Evolutionary conservation across 2,888 invertebrate genomes (phyloP).

Genomic region (Acronicta psi): DNA sequence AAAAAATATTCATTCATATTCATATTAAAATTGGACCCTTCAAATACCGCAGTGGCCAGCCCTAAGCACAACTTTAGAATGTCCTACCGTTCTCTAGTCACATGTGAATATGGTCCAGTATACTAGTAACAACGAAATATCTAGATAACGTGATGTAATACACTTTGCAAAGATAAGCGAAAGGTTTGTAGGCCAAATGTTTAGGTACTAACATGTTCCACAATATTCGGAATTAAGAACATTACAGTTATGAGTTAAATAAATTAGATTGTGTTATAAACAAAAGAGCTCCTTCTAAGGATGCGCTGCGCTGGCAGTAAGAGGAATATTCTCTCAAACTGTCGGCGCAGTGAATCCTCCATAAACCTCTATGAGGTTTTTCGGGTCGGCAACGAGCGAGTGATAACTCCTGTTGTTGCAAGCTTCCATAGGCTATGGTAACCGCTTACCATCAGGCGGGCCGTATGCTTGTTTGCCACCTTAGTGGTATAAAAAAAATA

Average conservation of each 20-base stretch:
- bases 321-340: too few relatives aligned
- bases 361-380: too few relatives aligned
- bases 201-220: conserved; percentile 23
- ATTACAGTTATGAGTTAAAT: not conserved
- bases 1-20: too few relatives aligned
- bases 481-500: too few relatives aligned
- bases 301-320: too few relatives aligned
- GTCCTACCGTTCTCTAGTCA: conserved; percentile 53
- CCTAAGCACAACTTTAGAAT: conserved; percentile 54
- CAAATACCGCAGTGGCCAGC: conserved; percentile 10
- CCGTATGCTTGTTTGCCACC: too few relatives aligned
- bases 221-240: conserved; percentile 5
- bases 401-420: too few relatives aligned
- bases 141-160: conserved; percentile 46
- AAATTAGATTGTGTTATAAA: not conserved
- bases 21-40: not conserved
- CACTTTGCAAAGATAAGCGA: conserved; percentile 50
- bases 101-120: conserved; percentile 49
- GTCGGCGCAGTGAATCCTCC: too few relatives aligned
- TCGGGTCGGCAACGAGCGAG: too few relatives aligned
- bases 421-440: too few relatives aligned
- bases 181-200: conserved; percentile 47
- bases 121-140: conserved; percentile 44
- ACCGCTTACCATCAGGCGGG: too few relatives aligned
- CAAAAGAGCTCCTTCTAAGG: too few relatives aligned